Evolutionary conservation across 2,888 invertebrate genomes (phyloP), one percentile per base, ranked within the genome.

Genomic region (Eilema griseolum): DNA sequence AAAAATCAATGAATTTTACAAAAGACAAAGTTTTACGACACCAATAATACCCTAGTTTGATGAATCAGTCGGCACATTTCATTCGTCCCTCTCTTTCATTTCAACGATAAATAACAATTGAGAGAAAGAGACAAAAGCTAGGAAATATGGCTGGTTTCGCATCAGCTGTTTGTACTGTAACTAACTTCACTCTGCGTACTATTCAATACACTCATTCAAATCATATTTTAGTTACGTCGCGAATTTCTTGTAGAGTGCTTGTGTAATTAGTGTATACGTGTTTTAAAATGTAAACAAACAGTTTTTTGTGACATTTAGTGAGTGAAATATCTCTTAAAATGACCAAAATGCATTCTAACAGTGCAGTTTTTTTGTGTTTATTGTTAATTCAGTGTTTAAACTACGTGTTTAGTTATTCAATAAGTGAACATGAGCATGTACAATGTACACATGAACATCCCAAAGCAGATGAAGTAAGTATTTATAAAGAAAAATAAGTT

Each of bases 381-480:
- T 79, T 84, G 78, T 79, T 88, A 78, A 73, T 87, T 67, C 77
- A 86, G 73, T 84, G 86, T 83, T 59, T 88, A 75, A 77, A 84
- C 75, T 75, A 73, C 82, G 86, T 85, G 79, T 82, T 83, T 68
- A 81, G 86, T 56, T 79, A 88, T 79, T 85, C 87, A 77, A 87
- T 89, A 31, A 87, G 80, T 73, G 90, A 89, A 70, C 88, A 90
- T 73, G 75, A 79, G 31, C 90, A 92, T 85, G 88, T 88, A 7
- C 95, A 96, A 80, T 97, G 97, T 89, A 96, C 93, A 66, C 97
- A 97, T 83, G 94, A 96, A 75, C 97, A 97, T 89, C 97, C 97
- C 3, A 96, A 96, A 85, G 96, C 96, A 70, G 96, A 97, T 86
- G 96, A 97, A 96, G 97, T 97, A 87, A 95, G 95, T 93, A 82